These are phyloP conservation scores for Chelon auratus DNA, from an alignment of 2,797 vertebrate species.

Conservation along the genomic window DNA sequence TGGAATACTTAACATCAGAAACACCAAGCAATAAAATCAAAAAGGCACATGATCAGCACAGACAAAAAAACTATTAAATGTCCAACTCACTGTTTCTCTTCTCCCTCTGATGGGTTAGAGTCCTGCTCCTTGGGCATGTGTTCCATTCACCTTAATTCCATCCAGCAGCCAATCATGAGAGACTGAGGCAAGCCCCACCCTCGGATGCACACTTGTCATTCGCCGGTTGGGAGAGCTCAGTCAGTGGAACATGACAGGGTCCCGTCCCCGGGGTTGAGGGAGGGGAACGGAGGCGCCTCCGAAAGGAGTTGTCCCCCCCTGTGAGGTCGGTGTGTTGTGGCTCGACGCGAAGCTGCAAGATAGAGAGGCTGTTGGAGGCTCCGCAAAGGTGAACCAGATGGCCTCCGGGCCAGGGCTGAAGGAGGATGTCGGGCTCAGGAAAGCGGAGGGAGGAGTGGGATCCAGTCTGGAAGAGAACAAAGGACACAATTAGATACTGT, in stretches of 20 bases:
- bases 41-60: too few species aligned
- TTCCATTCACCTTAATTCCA: conserved; percentile 99
- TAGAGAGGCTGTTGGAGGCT: not conserved
- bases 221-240: conserved; percentile 76
- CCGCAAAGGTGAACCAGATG: not conserved
- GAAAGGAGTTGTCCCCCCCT: conserved; percentile 30
- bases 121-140: conserved; percentile 99
- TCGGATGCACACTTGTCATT: conserved; percentile 87
- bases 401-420: conserved; percentile 27
- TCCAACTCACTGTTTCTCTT: conserved; percentile 93
- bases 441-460: conserved; percentile 18
- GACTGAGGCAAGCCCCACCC: conserved; percentile 95
- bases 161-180: conserved; percentile 96
- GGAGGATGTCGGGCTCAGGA: conserved; percentile 42
- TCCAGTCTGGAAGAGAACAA: conserved; percentile 54
- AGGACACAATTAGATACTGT: conserved; percentile 18
- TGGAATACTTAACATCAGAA: conserved; percentile 12
- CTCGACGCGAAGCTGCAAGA: conserved; percentile 9
- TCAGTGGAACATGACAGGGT: conserved; percentile 80
- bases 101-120: conserved; percentile 95
- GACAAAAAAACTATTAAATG: not conserved
- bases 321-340: conserved; percentile 24
- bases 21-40: too few species aligned
- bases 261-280: conserved; percentile 50
- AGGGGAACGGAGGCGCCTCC: conserved; percentile 18